Evolutionary conservation across 2,113 vertebrate genomes (phyloP).

Genomic region (Smithornis capensis): DNA sequence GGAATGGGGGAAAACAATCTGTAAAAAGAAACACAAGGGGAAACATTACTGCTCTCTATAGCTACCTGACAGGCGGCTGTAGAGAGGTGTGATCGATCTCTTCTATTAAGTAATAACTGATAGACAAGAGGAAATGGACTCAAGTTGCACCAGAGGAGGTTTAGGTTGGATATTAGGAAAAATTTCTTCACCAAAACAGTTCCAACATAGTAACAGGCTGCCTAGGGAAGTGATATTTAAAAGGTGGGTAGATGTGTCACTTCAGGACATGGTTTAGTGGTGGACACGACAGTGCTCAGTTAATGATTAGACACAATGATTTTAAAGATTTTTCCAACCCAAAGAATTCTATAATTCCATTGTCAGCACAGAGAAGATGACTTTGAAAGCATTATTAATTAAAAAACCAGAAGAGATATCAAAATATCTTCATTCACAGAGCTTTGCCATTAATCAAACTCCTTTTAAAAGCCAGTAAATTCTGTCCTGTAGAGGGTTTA

Average conservation of each 20-base stretch:
- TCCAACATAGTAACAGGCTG: neutral
- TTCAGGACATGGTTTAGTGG: neutral
- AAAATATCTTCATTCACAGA: neutral
- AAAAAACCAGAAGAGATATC: neutral
- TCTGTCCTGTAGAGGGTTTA: neutral
- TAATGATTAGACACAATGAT: neutral
- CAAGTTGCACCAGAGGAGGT: neutral
- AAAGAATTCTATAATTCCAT: neutral
- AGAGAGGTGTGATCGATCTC: neutral
- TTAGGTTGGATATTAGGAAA: neutral
- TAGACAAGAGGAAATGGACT: neutral
- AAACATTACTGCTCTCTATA: accelerated
- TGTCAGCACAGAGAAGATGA: neutral
- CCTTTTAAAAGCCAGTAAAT: neutral
- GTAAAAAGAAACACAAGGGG: neutral
- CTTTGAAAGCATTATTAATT: neutral
- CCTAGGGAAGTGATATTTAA: neutral
- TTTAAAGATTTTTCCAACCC: neutral
- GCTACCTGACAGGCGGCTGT: neutral
- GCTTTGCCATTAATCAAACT: neutral
- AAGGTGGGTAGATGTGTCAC: accelerated
- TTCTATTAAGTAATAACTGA: neutral
- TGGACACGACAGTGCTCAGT: neutral
- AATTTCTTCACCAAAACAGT: neutral
- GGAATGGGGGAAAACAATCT: neutral